Evolutionary conservation across 2,113 vertebrate genomes (phyloP).

Genomic region (Menidia beryllina): DNA sequence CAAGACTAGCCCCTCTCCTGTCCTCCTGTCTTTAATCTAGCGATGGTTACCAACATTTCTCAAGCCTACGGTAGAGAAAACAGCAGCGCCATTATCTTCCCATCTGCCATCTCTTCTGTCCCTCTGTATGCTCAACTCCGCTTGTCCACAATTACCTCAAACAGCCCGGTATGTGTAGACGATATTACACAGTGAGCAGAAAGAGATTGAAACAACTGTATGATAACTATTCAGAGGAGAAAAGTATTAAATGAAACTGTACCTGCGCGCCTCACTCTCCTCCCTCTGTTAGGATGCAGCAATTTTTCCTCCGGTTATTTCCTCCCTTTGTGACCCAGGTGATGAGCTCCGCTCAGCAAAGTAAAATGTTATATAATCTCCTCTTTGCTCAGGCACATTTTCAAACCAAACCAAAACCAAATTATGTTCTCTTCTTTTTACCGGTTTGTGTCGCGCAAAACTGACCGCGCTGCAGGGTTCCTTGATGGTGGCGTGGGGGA

Average conservation of each 20-base stretch:
- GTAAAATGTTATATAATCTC: conserved; percentile 58
- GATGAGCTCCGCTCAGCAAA: conserved; percentile 43
- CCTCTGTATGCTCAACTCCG: conserved; percentile 10
- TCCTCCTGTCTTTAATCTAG: conserved; percentile 40
- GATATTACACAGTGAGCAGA: no score
- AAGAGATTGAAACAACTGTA: background rate
- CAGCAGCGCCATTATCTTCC: conserved; percentile 76
- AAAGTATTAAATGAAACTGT: conserved; percentile 60
- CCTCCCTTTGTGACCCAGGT: conserved; percentile 33
- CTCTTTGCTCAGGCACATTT: conserved; percentile 7
- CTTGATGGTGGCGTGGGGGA: conserved; percentile 20
- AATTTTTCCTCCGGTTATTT: conserved; percentile 35
- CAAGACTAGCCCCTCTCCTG: conserved; percentile 1
- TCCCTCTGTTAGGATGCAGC: conserved; percentile 32
- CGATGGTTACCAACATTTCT: conserved; percentile 54
- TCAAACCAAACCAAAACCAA: conserved; percentile 4
- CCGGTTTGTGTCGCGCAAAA: conserved; percentile 12
- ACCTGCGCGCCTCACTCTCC: conserved; percentile 64
- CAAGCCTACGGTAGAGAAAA: conserved; percentile 57
- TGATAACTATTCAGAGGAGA: conserved; percentile 14
- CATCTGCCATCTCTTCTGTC: conserved; percentile 58
- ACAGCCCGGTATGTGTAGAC: background rate
- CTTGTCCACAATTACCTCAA: conserved; percentile 42
- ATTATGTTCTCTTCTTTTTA: conserved; percentile 62
- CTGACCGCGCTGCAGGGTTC: conserved; percentile 20